Evolutionary conservation across 2,888 invertebrate genomes (phyloP), one percentile per base, ranked within the genome.

Genomic region (Torymus texanus): DNA sequence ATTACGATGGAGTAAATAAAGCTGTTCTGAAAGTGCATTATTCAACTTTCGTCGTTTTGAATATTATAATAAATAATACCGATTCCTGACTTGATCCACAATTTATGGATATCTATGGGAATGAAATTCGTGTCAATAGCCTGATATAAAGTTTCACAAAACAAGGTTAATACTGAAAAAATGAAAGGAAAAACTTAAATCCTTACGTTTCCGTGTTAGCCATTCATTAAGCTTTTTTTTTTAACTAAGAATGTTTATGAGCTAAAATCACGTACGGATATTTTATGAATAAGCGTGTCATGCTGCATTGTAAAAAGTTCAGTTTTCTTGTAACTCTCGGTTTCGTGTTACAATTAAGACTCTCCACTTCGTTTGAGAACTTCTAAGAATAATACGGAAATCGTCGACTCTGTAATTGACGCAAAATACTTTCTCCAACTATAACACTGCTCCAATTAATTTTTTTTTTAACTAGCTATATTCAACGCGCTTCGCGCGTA

Each of bases 201-300:
- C 62, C 50, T n/a, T 65, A 13, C 8, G 41, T 24, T 75, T 75
- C 66, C 66, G 58, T 18, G 56, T 75, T 75, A 29, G 59, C 58
- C 1, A 56, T 75, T 66, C 13, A 66, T 59, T 74, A 21, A 12
- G 61, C 61, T 58, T 21, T 71, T 58, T 58, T 74, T 66, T 65
- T 50, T 10, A 4, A 56, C 13, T 3, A 41, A 29, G 13, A 21
- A 21, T 51, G 18, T 50, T 75, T 65, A 75, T 58, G 59, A 24
- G 24, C 61, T 53, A 53, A 75, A 75, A 75, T 67, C 67, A 67
- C 61, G 58, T 67, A 67, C 18, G 11, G 61, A 58, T 56, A 74
- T 29, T 61, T 67, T 61, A 29, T 18, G 59, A 66, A 74, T 24
- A 21, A 58, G 24, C 74, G 16, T 41, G 56, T 75, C 67, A 68